Evolutionary conservation across 2,888 invertebrate species (phyloP).

Genomic region (Sympetrum striolatum): DNA sequence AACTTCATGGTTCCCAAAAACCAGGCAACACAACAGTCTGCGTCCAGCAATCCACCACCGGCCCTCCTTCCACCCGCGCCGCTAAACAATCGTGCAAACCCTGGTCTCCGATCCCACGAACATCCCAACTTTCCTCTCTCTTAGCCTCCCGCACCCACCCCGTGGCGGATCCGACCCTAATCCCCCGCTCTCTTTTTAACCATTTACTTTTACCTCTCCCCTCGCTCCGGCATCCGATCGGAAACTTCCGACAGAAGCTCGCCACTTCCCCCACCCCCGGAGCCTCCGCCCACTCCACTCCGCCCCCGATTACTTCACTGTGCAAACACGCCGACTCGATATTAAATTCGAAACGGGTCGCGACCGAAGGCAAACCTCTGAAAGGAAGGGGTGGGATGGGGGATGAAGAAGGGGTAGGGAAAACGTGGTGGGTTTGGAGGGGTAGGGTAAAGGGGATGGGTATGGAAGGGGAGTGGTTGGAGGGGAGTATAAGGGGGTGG

Average conservation of each 20-base stretch:
- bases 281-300: background rate
- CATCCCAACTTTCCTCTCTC: background rate
- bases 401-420: background rate
- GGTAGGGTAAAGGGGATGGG: background rate
- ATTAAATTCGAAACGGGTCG: slow-evolving; percentile 36
- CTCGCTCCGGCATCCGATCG: background rate
- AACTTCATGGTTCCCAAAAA: background rate
- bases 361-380: background rate
- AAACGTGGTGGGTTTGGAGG: background rate
- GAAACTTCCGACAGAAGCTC: background rate
- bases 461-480: background rate
- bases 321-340: slow-evolving; percentile 42
- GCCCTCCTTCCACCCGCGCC: background rate
- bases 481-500: background rate
- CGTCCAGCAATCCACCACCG: background rate
- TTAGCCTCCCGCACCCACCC: background rate
- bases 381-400: background rate
- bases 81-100: background rate
- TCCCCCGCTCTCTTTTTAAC: background rate
- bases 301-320: background rate
- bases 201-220: background rate
- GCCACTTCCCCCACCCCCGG: background rate
- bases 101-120: background rate
- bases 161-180: background rate
- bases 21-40: background rate